Conservation (phyloP, 2,113 vertebrate species). For the Phalacrocorax carbo region DNA sequence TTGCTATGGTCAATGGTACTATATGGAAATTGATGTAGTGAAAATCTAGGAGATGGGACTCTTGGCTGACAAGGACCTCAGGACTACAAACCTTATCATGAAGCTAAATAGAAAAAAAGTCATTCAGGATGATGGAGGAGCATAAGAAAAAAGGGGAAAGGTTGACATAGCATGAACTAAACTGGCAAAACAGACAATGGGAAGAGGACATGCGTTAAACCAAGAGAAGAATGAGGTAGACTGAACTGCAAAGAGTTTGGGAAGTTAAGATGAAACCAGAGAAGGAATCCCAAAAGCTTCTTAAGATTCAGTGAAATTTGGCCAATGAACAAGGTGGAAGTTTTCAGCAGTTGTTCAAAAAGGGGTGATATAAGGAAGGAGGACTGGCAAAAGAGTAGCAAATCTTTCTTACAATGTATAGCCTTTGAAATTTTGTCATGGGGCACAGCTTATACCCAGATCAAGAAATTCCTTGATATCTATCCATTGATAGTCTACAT, state of each 20-base stretch:
- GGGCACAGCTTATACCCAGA: neutral
- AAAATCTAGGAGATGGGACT: neutral
- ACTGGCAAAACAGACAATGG: neutral
- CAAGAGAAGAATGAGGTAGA: accelerated
- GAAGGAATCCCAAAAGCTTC: neutral
- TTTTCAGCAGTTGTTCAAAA: neutral
- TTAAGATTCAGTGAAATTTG: neutral
- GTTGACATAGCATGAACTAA: neutral
- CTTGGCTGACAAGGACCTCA: neutral
- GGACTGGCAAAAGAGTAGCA: neutral
- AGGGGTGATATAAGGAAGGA: neutral
- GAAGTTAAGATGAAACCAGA: neutral
- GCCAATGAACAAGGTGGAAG: neutral
- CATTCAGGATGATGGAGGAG: neutral
- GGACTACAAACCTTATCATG: neutral
- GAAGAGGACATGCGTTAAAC: neutral
- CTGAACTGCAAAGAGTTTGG: neutral
- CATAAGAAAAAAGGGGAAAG: neutral
- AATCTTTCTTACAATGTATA: neutral
- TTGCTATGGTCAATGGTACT: neutral
- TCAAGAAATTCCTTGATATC: neutral
- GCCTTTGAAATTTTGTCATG: neutral
- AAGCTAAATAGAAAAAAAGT: neutral
- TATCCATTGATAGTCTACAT: neutral
- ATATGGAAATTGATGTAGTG: neutral